Evolutionary conservation across 2,888 invertebrate genomes (phyloP).

Genomic region (Fabriciana adippe): DNA sequence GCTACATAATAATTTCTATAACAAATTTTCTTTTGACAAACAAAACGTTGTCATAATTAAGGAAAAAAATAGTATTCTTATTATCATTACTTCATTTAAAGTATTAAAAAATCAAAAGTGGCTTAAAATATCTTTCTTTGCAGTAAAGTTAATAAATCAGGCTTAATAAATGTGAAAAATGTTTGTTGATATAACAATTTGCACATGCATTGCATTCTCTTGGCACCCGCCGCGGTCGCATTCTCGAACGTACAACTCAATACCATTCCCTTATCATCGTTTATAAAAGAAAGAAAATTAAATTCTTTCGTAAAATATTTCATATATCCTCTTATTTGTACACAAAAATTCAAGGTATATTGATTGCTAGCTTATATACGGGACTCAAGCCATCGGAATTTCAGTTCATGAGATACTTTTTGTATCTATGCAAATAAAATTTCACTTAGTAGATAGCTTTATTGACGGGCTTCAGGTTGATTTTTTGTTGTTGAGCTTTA

Average conservation of each 20-base stretch:
- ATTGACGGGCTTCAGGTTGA: too few relatives aligned
- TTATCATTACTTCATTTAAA: too few relatives aligned
- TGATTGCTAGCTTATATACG: not conserved
- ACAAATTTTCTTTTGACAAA: too few relatives aligned
- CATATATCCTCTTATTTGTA: constrained; percentile 10
- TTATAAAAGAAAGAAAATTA: constrained; percentile 41
- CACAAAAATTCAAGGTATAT: constrained; percentile 16
- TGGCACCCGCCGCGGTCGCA: constrained; percentile 42
- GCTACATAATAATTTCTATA: too few relatives aligned
- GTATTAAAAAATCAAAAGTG: not conserved
- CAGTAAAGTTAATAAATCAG: constrained; percentile 45
- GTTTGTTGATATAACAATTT: constrained; percentile 53
- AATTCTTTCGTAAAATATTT: constrained; percentile 38
- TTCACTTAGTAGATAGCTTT: too few relatives aligned
- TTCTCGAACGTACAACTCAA: constrained; percentile 39
- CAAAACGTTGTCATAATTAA: too few relatives aligned
- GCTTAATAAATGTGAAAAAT: constrained; percentile 48
- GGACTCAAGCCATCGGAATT: not conserved
- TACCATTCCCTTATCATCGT: constrained; percentile 38
- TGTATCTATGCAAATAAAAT: too few relatives aligned
- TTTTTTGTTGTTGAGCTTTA: too few relatives aligned
- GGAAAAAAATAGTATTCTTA: not conserved
- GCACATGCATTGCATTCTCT: constrained; percentile 49
- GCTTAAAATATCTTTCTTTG: constrained; percentile 12
- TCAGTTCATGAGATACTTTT: not conserved